A percentile compares a stretch with the other conserved stretches of the same genome.
Evolutionary conservation across 2,797 vertebrate species (phyloP).

Genomic region (Catharus ustulatus): DNA sequence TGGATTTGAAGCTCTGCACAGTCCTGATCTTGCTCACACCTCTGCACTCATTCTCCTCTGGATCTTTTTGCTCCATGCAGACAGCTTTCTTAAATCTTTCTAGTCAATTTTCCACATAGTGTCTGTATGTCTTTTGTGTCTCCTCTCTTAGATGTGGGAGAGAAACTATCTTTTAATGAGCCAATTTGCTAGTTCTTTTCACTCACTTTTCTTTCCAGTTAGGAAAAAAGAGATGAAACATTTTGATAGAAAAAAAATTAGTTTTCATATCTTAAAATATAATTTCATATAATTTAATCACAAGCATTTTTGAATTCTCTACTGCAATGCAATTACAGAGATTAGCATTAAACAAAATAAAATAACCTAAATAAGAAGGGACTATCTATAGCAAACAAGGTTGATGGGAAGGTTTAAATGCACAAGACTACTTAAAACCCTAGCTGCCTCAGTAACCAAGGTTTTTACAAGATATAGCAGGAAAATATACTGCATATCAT

Average conservation of each 20-base stretch:
- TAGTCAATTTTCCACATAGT: neutral
- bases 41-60: neutral
- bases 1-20: neutral
- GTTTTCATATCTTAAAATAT: neutral
- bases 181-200: constrained; percentile 14
- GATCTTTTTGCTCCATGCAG: neutral
- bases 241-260: neutral
- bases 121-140: neutral
- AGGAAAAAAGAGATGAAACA: neutral
- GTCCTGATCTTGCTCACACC: neutral
- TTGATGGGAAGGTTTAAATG: neutral
- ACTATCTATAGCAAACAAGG: neutral
- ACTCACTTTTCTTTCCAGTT: neutral
- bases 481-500: neutral
- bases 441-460: neutral
- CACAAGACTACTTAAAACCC: neutral
- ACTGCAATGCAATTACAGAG: neutral
- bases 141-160: neutral
- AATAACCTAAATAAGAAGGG: neutral
- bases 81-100: neutral
- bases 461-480: neutral
- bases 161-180: constrained; percentile 13
- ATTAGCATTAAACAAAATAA: neutral
- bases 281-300: neutral
- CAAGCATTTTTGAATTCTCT: neutral